phyloP scores from a whole-genome alignment of 2,888 invertebrate species.

The Dryobota labecula region DNA sequence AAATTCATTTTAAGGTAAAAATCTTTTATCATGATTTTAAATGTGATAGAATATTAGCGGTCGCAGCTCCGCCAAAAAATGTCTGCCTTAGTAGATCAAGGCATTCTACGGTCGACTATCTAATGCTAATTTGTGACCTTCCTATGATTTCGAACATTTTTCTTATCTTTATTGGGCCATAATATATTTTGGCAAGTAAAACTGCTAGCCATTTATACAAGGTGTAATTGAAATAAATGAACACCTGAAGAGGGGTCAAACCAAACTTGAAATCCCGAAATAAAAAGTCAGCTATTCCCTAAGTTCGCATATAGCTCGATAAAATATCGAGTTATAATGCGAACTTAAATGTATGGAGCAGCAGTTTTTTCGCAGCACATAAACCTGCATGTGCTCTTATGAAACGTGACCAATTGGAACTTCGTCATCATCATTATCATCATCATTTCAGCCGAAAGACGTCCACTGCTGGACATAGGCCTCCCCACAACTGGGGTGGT shows the following conservation, averaged over 20 bases:
- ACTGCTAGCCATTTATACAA: not conserved
- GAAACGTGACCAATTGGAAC: too few species aligned
- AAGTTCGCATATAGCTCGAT: too few species aligned
- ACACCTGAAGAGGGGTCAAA: not conserved
- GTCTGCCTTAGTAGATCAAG: conserved; percentile 37
- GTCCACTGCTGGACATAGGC: too few species aligned
- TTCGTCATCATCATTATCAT: too few species aligned
- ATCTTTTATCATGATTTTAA: not conserved
- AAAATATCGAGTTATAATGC: not conserved
- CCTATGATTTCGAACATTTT: not conserved
- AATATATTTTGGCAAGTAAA: not conserved
- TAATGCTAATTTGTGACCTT: conserved; percentile 32
- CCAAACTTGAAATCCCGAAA: not conserved
- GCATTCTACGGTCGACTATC: conserved; percentile 14
- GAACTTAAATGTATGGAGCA: not conserved
- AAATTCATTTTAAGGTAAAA: too few species aligned
- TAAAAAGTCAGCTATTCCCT: not conserved
- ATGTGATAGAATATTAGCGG: not conserved
- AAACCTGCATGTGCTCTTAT: too few species aligned
- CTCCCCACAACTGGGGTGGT: too few species aligned
- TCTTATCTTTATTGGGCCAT: not conserved
- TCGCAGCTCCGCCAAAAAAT: conserved; percentile 14
- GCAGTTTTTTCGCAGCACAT: too few species aligned
- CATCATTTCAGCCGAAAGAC: too few species aligned
- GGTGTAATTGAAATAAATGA: not conserved